These are phyloP conservation scores for Tetropium fuscum DNA, from an alignment of 2,888 invertebrate genomes.

Conservation along the genomic window DNA sequence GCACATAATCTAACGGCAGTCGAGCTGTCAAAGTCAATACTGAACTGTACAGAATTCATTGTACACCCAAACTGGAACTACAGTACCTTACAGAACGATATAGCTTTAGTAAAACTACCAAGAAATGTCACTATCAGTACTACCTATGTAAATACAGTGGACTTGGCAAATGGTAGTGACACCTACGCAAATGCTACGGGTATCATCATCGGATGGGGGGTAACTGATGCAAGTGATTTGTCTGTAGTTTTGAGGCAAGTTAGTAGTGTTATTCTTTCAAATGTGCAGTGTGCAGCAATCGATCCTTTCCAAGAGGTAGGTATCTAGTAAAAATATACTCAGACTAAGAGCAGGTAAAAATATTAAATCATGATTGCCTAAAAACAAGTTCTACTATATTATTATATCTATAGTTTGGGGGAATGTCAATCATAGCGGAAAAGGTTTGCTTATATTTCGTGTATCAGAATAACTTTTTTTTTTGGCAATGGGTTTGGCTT, in stretches of 20 bases:
- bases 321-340: neutral
- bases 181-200: neutral
- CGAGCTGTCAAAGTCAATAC: neutral
- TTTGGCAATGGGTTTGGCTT: too few species aligned
- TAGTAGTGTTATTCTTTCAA: neutral
- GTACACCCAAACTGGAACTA: neutral
- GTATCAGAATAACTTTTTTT: too few species aligned
- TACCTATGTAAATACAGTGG: neutral
- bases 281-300: neutral
- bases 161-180: neutral
- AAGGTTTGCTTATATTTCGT: too few species aligned
- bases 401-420: too few species aligned
- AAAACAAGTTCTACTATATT: too few species aligned
- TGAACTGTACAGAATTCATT: neutral
- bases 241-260: constrained; percentile 16
- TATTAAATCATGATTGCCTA: too few species aligned
- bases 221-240: constrained; percentile 15
- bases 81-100: neutral
- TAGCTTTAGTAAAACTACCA: constrained; percentile 3
- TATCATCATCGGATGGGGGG: constrained; percentile 39
- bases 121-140: constrained; percentile 6
- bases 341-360: too few species aligned
- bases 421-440: too few species aligned
- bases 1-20: neutral
- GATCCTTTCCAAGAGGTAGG: neutral